A percentile compares a stretch with the other conserved stretches of the same genome.
Evolutionary conservation across 2,888 invertebrate species (phyloP).

Genomic region (Oeneis ivallda): DNA sequence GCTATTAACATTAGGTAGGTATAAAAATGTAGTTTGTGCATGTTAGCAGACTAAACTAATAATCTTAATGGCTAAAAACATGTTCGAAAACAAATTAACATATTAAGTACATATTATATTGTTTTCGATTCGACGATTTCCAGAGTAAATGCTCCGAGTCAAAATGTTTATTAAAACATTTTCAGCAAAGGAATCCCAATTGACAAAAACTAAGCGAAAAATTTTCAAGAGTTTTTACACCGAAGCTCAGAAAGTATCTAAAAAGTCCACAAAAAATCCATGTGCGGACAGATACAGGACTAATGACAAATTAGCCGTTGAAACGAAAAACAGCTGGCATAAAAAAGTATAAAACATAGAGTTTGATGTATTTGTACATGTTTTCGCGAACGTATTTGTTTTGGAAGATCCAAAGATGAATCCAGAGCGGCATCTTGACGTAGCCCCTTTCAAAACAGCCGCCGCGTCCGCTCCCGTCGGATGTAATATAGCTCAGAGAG

Average conservation of each 20-base stretch:
- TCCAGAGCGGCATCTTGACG: conserved; percentile 39
- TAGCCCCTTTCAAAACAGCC: conserved; percentile 52
- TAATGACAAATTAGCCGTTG: conserved; percentile 75
- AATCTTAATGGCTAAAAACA: background rate
- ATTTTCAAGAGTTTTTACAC: background rate
- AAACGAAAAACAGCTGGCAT: conserved; percentile 59
- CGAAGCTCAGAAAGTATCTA: background rate
- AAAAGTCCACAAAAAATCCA: conserved; percentile 43
- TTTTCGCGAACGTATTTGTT: conserved; percentile 59
- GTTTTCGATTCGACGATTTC: background rate
- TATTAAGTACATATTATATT: no score
- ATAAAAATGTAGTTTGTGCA: no score
- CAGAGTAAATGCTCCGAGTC: background rate
- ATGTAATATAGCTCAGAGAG: conserved; percentile 62
- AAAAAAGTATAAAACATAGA: conserved; percentile 56
- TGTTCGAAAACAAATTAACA: background rate
- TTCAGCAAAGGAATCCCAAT: background rate
- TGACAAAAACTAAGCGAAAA: conserved; percentile 1
- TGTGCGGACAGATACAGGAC: conserved; percentile 72
- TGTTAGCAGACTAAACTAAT: background rate
- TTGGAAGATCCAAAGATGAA: conserved; percentile 51
- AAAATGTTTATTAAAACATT: background rate
- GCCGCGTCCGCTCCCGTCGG: conserved; percentile 51
- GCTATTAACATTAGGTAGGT: no score
- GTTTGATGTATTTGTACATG: conserved; percentile 50